Evolutionary conservation across 1,140 invertebrate species (phyloP), one percentile per base, ranked within the genome.

Genomic region (Ruditapes philippinarum): DNA sequence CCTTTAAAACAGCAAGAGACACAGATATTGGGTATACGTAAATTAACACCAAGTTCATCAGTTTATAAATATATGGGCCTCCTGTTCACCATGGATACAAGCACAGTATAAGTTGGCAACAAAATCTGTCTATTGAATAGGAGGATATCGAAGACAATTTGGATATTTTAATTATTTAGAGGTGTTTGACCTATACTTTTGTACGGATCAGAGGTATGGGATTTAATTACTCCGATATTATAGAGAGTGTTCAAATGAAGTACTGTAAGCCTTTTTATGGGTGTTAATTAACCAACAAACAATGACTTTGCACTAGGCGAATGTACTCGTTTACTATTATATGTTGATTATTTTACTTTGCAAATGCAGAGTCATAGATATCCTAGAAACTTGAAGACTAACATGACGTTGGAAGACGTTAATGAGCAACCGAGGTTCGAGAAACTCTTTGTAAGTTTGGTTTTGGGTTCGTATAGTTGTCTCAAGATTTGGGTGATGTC

Each of bases 131-230:
- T 65, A 25, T 83, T 57, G 33, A 42, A 38, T 33, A 40, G n/a
- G 40, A 22, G 33, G 19, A 22, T 83, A 42, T 40, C 54, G 68
- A 83, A 65, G 31, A 22, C 54, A 57, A 45, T 83, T 80, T 83
- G 80, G 60, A 9, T 54, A 51, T 40, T 86, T 62, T 33, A n/a
- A 74, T 51, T 22, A 54, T 40, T 25, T 28, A 0, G 51, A 79
- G n/a, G n/a, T n/a, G n/a, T n/a, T n/a, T n/a, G n/a, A 51, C 73
- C 85, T 42, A 88, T 88, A 31, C 54, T 88, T 14, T 79, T 49
- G 19, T 88, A 88, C 68, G 57, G 74, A 22, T 79, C 33, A 4
- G 33, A 88, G 31, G 19, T 88, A 19, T 88, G 85, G 85, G 85
- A 62, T 78, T 28, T 79, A 40, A 79, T 31, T 79, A 79, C 40